phyloP scores from a whole-genome alignment of 1,140 invertebrate genomes.

The Rhyacophila brunnea region DNA sequence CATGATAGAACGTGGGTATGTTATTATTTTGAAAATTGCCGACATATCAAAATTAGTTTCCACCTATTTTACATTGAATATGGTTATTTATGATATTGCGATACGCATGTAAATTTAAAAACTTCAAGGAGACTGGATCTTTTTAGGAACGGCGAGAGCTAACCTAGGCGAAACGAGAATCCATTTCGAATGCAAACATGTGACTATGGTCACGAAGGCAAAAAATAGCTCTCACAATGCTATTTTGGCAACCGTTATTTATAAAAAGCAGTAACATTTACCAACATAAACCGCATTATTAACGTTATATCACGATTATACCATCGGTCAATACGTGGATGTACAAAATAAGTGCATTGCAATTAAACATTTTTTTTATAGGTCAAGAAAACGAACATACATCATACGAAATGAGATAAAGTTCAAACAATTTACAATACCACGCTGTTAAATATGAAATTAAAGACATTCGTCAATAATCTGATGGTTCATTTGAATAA shows the following conservation, averaged over 20 bases:
- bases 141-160: neutral
- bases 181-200: constrained; percentile 20
- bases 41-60: no score
- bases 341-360: neutral
- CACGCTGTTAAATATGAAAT: no score
- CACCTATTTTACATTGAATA: no score
- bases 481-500: no score
- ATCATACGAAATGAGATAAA: no score
- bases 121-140: no score
- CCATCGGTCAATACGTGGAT: constrained; percentile 1
- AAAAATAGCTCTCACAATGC: constrained; percentile 15
- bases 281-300: constrained; percentile 4
- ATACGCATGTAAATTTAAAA: no score
- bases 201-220: constrained; percentile 17
- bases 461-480: no score
- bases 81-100: no score
- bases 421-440: no score
- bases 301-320: neutral
- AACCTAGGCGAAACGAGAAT: constrained; percentile 3
- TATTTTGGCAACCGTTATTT: constrained; percentile 17
- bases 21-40: no score
- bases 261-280: constrained; percentile 6
- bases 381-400: constrained; percentile 1
- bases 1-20: no score
- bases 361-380: constrained; percentile 11